Percentiles rank a stretch among this genome's conserved stretches.
phyloP scores from a whole-genome alignment of 2,797 vertebrate genomes.

The Myotis myotis region DNA sequence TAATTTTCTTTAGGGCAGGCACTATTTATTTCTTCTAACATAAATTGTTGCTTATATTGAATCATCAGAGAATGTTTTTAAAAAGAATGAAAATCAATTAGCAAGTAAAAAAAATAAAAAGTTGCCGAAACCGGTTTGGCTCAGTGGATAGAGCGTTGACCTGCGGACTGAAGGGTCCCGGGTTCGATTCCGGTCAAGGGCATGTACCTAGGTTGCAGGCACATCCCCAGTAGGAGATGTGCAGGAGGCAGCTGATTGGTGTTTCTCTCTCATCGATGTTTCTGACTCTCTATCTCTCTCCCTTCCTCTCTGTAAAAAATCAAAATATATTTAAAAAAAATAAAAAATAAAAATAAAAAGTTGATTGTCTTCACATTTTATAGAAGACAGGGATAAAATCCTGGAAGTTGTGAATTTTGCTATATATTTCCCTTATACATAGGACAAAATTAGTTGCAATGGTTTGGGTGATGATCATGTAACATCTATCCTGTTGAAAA shows the following conservation, averaged over 20 bases:
- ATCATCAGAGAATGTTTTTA: neutral
- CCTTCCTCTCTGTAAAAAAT: too few species aligned
- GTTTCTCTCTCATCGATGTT: too few species aligned
- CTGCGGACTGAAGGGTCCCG: too few species aligned
- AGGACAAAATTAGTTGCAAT: neutral
- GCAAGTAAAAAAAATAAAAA: neutral
- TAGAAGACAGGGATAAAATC: neutral
- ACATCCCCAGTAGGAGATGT: too few species aligned
- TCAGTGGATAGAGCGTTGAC: too few species aligned
- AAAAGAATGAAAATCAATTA: neutral
- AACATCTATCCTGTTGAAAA: neutral
- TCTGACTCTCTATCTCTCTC: too few species aligned
- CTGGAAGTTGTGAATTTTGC: neutral
- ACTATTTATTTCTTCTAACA: slow-evolving; percentile 10
- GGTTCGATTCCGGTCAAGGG: too few species aligned
- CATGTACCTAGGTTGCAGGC: too few species aligned
- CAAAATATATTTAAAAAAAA: too few species aligned
- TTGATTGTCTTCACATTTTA: slow-evolving; percentile 16
- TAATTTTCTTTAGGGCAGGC: neutral
- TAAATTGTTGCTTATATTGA: neutral
- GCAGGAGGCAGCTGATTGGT: too few species aligned
- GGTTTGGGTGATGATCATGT: slow-evolving; percentile 1
- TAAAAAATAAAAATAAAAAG: neutral
- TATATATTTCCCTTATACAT: neutral
- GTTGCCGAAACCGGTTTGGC: too few species aligned